Evolutionary conservation across 1,140 invertebrate genomes (phyloP).

Genomic region (Trachymyrmex cornetzi): DNA sequence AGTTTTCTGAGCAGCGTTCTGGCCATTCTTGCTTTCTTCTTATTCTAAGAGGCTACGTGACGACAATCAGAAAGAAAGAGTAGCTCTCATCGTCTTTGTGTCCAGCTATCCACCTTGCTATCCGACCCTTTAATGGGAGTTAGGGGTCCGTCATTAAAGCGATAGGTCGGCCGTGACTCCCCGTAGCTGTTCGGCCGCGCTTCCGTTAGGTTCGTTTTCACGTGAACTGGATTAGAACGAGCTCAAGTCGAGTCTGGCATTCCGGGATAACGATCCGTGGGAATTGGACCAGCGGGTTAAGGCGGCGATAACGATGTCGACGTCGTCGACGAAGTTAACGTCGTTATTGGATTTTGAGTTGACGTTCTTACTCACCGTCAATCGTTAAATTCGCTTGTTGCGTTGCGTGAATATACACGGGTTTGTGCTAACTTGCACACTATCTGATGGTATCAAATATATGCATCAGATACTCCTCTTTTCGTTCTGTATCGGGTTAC

Average conservation of each 20-base stretch:
- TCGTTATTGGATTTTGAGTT: slow-evolving; percentile 14
- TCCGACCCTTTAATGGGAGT: slow-evolving; percentile 56
- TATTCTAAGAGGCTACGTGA: slow-evolving; percentile 27
- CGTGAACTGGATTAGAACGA: slow-evolving; percentile 84
- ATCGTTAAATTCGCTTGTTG: slow-evolving; percentile 55
- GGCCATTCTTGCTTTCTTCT: not conserved
- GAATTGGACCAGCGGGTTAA: slow-evolving; percentile 75
- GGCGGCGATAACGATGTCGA: slow-evolving; percentile 36
- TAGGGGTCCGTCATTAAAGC: slow-evolving; percentile 77
- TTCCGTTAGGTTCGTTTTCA: slow-evolving; percentile 84
- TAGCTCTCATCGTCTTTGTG: slow-evolving; percentile 39
- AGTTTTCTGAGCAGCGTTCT: slow-evolving; percentile 1
- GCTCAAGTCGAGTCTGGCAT: slow-evolving; percentile 68
- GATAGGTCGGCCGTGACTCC: slow-evolving; percentile 82
- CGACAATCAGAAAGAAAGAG: slow-evolving; percentile 16
- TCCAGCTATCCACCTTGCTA: slow-evolving; percentile 66
- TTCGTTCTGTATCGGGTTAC: not conserved
- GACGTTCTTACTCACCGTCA: not conserved
- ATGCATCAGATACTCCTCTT: not conserved
- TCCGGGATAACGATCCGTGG: slow-evolving; percentile 73
- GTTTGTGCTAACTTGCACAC: slow-evolving; percentile 3
- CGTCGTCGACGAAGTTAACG: not conserved
- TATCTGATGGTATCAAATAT: not conserved
- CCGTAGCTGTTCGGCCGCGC: slow-evolving; percentile 74
- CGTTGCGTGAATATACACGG: slow-evolving; percentile 31